A percentile compares a stretch with the other conserved stretches of the same genome.
Conservation (phyloP, 2,113 vertebrate genomes). For the Arothron firmamentum region DNA sequence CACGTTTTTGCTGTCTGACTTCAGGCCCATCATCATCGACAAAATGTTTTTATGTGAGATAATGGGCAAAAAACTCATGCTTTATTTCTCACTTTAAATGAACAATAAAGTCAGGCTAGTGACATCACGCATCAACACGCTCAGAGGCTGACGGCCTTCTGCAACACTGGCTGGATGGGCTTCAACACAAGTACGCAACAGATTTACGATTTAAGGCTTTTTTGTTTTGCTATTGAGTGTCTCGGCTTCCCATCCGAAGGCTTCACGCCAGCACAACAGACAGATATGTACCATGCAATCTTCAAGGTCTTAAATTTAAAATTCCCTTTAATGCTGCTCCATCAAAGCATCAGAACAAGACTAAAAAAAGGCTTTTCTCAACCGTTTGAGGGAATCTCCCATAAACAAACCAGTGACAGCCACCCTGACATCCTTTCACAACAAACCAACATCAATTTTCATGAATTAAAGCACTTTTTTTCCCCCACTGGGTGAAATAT, state of each 20-base stretch:
- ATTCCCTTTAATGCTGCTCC: conserved; percentile 24
- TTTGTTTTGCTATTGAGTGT: conserved; percentile 35
- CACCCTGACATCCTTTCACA: background rate
- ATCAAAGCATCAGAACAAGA: background rate
- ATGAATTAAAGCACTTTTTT: conserved; percentile 47
- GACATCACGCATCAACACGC: conserved; percentile 60
- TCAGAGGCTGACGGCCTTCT: conserved; percentile 51
- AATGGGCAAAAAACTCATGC: conserved; percentile 58
- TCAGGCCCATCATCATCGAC: too few relatives aligned
- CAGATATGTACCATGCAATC: conserved; percentile 56
- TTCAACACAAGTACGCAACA: conserved; percentile 47
- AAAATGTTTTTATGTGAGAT: background rate
- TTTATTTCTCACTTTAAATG: conserved; percentile 67
- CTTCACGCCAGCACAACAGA: conserved; percentile 30
- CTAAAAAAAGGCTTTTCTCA: background rate
- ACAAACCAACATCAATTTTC: conserved; percentile 17
- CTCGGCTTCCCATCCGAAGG: conserved; percentile 18
- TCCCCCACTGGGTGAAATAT: conserved; percentile 34
- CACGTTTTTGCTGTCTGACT: too few relatives aligned
- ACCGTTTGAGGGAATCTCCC: background rate
- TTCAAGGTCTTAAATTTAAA: conserved; percentile 12
- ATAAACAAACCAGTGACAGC: background rate
- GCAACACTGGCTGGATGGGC: conserved; percentile 55
- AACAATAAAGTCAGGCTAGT: conserved; percentile 62
- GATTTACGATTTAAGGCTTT: conserved; percentile 50